Conservation (phyloP, 2,113 vertebrate species). For the Lepisosteus oculatus region DNA sequence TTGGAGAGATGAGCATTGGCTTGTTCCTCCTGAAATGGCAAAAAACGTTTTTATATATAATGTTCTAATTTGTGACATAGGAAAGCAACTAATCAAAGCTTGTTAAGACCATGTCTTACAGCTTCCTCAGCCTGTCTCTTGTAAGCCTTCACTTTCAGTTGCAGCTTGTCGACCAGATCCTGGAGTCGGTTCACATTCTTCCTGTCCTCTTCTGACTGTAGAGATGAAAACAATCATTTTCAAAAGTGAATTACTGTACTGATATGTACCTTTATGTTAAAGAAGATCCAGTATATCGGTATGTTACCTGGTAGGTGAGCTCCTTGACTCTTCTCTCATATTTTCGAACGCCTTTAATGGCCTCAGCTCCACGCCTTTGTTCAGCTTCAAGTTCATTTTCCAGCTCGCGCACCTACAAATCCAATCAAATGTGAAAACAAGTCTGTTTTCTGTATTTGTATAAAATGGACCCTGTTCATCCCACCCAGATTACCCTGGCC, state of each 20-base stretch:
- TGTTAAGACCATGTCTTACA: constrained; percentile 56
- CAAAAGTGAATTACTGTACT: no score
- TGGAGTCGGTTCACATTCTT: constrained; percentile 20
- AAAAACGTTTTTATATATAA: neutral
- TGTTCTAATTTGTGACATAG: neutral
- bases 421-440: neutral
- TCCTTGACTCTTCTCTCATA: constrained; percentile 81
- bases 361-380: constrained; percentile 69
- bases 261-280: no score
- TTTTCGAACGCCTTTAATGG: constrained; percentile 74
- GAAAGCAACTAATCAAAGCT: neutral
- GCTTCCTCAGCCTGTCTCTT: constrained; percentile 81
- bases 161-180: constrained; percentile 61
- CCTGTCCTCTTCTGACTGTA: no score
- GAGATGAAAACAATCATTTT: constrained; percentile 11
- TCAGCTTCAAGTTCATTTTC: constrained; percentile 77
- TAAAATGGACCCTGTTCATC: no score
- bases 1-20: constrained; percentile 55
- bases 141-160: constrained; percentile 80
- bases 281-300: no score
- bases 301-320: constrained; percentile 71
- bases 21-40: constrained; percentile 55
- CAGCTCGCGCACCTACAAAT: constrained; percentile 72
- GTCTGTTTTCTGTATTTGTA: neutral
- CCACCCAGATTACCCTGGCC: constrained; percentile 55